Conservation (phyloP, 2,888 invertebrate species). For the Latrodectus hesperus region DNA sequence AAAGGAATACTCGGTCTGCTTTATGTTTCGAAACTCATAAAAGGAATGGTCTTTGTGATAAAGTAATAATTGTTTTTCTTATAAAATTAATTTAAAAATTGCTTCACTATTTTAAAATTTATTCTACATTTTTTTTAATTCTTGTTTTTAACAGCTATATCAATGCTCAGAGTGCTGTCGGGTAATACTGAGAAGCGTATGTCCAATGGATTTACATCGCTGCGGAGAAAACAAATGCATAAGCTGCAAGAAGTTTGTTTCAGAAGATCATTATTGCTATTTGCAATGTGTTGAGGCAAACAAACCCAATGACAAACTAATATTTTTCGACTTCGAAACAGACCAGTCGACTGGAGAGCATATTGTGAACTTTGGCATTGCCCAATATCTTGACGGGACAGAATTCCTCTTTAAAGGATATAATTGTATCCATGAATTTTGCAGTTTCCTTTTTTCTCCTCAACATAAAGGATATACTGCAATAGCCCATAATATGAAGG, state of each 20-base stretch:
- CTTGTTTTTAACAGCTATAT: neutral
- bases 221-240: neutral
- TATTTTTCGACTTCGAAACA: conserved; percentile 41
- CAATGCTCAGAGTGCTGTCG: conserved; percentile 11
- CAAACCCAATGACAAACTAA: neutral
- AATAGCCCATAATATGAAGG: conserved; percentile 34
- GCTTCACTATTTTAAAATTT: too few relatives aligned
- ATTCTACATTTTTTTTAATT: too few relatives aligned
- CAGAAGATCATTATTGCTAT: neutral
- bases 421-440: conserved; percentile 5
- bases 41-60: too few relatives aligned
- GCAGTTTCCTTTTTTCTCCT: conserved; percentile 4
- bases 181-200: conserved; percentile 4
- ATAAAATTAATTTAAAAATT: too few relatives aligned
- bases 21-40: too few relatives aligned
- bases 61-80: too few relatives aligned
- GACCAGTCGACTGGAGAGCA: conserved; percentile 35
- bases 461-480: conserved; percentile 8
- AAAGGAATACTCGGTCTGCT: too few relatives aligned
- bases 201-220: too few relatives aligned
- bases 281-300: neutral
- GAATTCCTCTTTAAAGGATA: conserved; percentile 27
- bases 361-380: conserved; percentile 29
- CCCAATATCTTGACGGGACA: conserved; percentile 4
- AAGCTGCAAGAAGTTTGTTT: conserved; percentile 1